Evolutionary conservation across 2,113 vertebrate species (phyloP).

Genomic region (Talpa occidentalis): DNA sequence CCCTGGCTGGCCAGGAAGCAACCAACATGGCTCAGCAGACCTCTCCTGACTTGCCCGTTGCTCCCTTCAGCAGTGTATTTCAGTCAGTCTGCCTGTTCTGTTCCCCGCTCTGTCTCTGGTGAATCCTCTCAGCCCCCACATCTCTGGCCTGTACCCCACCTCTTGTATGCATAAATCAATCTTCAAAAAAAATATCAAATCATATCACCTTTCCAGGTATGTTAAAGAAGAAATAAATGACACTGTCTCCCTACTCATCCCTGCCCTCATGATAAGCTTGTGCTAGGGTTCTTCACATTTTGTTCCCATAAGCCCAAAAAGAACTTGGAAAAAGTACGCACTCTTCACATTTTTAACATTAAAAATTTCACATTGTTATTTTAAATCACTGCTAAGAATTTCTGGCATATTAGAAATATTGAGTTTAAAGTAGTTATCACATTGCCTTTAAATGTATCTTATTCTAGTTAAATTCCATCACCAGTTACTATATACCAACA

Average conservation of each 20-base stretch:
- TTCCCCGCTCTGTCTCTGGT: too few relatives aligned
- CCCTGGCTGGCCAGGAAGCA: too few relatives aligned
- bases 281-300: neutral
- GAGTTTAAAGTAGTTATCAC: slow-evolving; percentile 45
- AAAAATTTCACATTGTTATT: neutral
- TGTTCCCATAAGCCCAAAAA: neutral
- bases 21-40: too few relatives aligned
- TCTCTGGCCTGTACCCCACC: too few relatives aligned
- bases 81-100: too few relatives aligned
- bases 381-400: neutral
- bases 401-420: neutral
- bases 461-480: neutral
- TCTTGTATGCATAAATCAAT: too few relatives aligned
- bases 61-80: too few relatives aligned
- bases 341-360: slow-evolving; percentile 29
- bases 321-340: neutral
- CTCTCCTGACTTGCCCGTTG: too few relatives aligned
- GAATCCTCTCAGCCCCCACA: too few relatives aligned
- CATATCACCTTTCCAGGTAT: neutral
- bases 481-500: neutral
- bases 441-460: neutral
- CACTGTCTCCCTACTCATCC: neutral
- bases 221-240: neutral
- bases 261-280: neutral
- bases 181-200: slow-evolving; percentile 12